Evolutionary conservation across 2,797 vertebrate genomes (phyloP).

Genomic region (Sebastes iracundus): DNA sequence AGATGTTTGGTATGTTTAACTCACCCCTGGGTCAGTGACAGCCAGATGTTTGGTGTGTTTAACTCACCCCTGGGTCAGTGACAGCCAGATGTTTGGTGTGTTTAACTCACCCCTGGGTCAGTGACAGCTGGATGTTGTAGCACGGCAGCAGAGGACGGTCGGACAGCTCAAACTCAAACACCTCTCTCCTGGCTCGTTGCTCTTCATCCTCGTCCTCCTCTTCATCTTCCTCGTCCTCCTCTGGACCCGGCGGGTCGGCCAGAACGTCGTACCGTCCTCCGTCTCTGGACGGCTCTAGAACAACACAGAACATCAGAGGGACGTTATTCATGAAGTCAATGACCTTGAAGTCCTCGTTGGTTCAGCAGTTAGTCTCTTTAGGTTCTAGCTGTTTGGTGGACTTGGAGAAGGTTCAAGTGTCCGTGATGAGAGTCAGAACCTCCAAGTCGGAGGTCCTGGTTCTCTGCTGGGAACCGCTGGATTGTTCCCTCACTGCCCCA

Average conservation of each 20-base stretch:
- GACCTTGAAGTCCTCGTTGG: background rate
- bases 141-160: conserved; percentile 62
- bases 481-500: too few relatives aligned
- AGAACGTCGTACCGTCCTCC: conserved; percentile 40
- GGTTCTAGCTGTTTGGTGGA: too few relatives aligned
- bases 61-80: too few relatives aligned
- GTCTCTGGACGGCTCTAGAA: conserved; percentile 38
- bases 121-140: conserved; percentile 63
- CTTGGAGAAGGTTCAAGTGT: too few relatives aligned
- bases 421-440: too few relatives aligned
- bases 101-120: background rate
- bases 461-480: too few relatives aligned
- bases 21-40: too few relatives aligned
- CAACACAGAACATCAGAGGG: background rate
- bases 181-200: conserved; percentile 50
- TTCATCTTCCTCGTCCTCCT: conserved; percentile 56
- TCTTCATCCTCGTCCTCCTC: conserved; percentile 45
- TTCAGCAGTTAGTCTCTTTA: background rate
- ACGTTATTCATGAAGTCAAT: background rate
- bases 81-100: too few relatives aligned
- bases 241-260: conserved; percentile 59
- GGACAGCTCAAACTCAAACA: conserved; percentile 75
- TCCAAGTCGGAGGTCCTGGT: too few relatives aligned
- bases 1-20: too few relatives aligned
- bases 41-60: too few relatives aligned